Conservation (phyloP, 1,140 invertebrate genomes). For the Macrotrachela quadricornifera region DNA sequence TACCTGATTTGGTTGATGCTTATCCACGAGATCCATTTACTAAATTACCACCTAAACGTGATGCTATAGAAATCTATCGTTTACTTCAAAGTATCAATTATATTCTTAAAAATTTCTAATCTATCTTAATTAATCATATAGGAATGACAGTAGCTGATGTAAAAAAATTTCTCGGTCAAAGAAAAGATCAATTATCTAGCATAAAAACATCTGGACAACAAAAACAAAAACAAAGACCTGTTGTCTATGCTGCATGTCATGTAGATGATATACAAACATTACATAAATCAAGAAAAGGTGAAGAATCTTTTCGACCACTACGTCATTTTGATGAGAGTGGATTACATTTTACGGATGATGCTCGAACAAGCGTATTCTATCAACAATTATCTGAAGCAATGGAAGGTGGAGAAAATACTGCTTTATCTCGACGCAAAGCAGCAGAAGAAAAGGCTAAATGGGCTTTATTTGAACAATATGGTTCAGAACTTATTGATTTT, state of each 20-base stretch:
- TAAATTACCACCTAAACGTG: conserved; percentile 15
- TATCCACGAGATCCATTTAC: conserved; percentile 25
- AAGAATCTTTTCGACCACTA: not conserved
- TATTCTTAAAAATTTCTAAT: not conserved
- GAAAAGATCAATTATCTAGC: conserved; percentile 14
- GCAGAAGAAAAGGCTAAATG: not conserved
- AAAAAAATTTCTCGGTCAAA: conserved; percentile 12
- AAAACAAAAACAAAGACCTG: conserved; percentile 16
- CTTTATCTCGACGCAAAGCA: not conserved
- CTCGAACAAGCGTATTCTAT: not conserved
- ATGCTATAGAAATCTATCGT: conserved; percentile 16
- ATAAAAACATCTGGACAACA: conserved; percentile 12
- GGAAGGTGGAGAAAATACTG: not conserved
- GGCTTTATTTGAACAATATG: not conserved
- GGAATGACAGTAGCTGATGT: conserved; percentile 11
- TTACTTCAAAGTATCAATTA: conserved; percentile 11
- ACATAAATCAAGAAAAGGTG: not conserved
- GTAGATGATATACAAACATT: conserved; percentile 13
- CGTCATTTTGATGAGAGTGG: not conserved
- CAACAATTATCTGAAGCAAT: not conserved
- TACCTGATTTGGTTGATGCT: conserved; percentile 18
- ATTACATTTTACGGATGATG: not conserved
- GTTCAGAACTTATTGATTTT: not conserved
- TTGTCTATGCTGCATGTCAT: conserved; percentile 21
- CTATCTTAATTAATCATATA: conserved; percentile 10